Evolutionary conservation across 53 echinoderm and acorn worm species (phyloP).

Genomic region (Holothuria leucospilota): DNA sequence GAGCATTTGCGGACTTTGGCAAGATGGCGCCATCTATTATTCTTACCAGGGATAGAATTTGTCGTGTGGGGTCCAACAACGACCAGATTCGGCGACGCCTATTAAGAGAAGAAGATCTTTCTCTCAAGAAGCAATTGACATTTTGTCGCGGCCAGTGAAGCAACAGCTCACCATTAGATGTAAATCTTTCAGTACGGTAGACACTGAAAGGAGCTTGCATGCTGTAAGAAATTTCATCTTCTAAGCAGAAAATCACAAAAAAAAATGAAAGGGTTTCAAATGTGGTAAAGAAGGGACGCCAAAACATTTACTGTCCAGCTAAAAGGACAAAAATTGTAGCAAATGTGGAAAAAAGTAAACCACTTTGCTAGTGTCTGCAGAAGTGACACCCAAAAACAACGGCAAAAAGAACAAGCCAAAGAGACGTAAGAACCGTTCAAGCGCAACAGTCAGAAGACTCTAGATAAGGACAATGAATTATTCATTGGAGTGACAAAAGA

Average conservation of each 20-base stretch:
- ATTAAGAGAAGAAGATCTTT: neutral
- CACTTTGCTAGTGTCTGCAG: conserved; percentile 7
- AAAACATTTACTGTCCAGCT: neutral
- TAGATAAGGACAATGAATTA: neutral
- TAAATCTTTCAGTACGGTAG: neutral
- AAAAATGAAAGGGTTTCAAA: neutral
- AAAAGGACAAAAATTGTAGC: neutral
- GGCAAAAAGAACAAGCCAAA: too few relatives aligned
- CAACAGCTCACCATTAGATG: conserved; percentile 11
- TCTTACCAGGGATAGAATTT: conserved; percentile 28
- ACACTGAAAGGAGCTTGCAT: neutral
- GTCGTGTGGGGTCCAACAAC: neutral
- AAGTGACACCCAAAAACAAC: too few relatives aligned
- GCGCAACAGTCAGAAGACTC: neutral
- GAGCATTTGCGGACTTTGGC: too few relatives aligned
- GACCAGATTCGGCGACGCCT: neutral
- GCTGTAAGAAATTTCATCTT: conserved; percentile 1
- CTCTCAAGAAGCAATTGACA: conserved; percentile 3
- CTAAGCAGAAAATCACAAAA: neutral
- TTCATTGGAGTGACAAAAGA: neutral
- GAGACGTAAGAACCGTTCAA: too few relatives aligned
- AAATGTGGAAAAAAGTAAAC: neutral
- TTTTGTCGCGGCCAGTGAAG: conserved; percentile 17
- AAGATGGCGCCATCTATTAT: too few relatives aligned
- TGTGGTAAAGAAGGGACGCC: neutral